These are phyloP conservation scores for Podiceps cristatus DNA, from an alignment of 2,113 vertebrate species.

Conservation along the genomic window DNA sequence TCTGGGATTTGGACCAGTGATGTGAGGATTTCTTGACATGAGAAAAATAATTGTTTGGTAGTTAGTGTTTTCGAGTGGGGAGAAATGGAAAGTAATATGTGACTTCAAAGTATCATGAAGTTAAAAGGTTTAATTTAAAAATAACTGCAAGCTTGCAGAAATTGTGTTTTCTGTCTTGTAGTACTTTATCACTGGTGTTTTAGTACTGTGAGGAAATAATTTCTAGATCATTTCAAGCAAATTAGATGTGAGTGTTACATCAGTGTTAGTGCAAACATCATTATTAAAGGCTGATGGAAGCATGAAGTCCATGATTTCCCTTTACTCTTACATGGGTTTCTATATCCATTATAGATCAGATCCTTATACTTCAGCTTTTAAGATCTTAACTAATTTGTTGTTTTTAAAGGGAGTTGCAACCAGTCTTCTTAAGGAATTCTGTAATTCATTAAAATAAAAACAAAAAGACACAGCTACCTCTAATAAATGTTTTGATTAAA, in stretches of 20 bases:
- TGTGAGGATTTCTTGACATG: not conserved
- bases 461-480: not conserved
- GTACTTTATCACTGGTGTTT: not conserved
- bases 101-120: not conserved
- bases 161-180: not conserved
- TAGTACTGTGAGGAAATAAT: not conserved
- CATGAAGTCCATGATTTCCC: not conserved
- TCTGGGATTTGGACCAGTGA: not conserved
- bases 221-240: slow-evolving; percentile 14
- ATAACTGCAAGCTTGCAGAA: not conserved
- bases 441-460: not conserved
- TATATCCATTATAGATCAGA: not conserved
- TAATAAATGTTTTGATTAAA: slow-evolving; percentile 51
- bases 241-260: not conserved
- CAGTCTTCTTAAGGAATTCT: not conserved
- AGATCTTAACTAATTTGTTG: not conserved
- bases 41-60: not conserved
- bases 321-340: not conserved
- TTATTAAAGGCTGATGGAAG: not conserved
- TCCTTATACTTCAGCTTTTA: not conserved
- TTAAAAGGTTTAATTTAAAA: not conserved
- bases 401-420: not conserved
- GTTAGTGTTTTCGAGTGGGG: not conserved
- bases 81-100: not conserved
- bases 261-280: not conserved